Evolutionary conservation across 2,888 invertebrate species (phyloP).

Genomic region (Ornithoptera alexandrae): DNA sequence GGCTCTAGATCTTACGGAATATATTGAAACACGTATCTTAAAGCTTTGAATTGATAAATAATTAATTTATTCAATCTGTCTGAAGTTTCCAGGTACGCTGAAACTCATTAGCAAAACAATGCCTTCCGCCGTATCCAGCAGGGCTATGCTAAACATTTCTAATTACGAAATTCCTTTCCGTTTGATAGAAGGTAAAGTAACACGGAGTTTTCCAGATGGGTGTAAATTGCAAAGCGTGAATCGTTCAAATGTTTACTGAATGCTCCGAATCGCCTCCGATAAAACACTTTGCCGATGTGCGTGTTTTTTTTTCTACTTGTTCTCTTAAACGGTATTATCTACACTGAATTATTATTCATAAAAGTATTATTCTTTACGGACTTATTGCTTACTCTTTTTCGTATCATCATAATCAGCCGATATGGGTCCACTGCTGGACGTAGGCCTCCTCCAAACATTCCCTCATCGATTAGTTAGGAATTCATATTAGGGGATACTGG

Average conservation of each 20-base stretch:
- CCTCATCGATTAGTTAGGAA: too few relatives aligned
- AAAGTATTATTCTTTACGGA: too few relatives aligned
- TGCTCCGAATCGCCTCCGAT: constrained; percentile 45
- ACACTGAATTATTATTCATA: too few relatives aligned
- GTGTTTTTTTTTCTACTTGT: background rate
- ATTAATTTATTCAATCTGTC: constrained; percentile 27
- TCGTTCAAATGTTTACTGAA: constrained; percentile 66
- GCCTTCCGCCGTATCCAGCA: constrained; percentile 31
- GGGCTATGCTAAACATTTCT: constrained; percentile 45
- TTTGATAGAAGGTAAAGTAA: constrained; percentile 53
- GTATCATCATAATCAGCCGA: too few relatives aligned
- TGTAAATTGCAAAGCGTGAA: constrained; percentile 67
- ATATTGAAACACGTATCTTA: constrained; percentile 6
- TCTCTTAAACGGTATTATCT: too few relatives aligned
- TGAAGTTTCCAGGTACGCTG: constrained; percentile 28
- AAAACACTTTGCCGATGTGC: constrained; percentile 41
- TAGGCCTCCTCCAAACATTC: too few relatives aligned
- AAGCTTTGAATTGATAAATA: constrained; percentile 26
- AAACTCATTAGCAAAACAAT: constrained; percentile 33
- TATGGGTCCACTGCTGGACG: too few relatives aligned
- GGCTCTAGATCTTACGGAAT: background rate
- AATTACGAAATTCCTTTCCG: constrained; percentile 54
- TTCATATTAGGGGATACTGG: too few relatives aligned
- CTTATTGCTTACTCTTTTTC: too few relatives aligned
- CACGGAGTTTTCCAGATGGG: constrained; percentile 47